Conservation (phyloP, 2,888 invertebrate genomes). For the Pandemis heparana region DNA sequence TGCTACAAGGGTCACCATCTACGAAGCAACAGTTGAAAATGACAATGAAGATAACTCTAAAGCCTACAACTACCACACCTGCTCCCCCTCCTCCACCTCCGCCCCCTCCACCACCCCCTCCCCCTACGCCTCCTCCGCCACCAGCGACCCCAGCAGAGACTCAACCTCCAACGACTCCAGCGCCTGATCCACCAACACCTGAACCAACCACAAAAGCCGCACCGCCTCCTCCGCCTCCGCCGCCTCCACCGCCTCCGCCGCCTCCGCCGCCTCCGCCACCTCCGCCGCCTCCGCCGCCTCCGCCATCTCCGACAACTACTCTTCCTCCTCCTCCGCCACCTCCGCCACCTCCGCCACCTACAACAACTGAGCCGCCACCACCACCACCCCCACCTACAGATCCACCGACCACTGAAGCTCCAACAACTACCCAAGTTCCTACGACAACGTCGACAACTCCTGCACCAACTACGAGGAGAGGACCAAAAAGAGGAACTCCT, state of each 20-base stretch:
- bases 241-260: background rate
- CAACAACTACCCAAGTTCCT: background rate
- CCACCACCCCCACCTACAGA: background rate
- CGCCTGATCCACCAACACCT: background rate
- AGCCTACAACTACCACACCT: background rate
- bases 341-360: background rate
- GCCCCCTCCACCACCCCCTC: background rate
- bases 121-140: background rate
- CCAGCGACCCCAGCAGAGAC: background rate
- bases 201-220: background rate
- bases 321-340: background rate
- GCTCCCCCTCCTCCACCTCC: background rate
- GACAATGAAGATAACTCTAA: background rate
- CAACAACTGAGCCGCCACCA: background rate
- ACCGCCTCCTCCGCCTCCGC: background rate
- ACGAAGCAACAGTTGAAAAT: conserved; percentile 3
- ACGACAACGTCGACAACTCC: background rate
- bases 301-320: background rate
- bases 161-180: background rate
- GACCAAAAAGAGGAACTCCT: background rate
- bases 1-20: conserved; percentile 2
- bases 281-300: background rate
- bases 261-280: background rate
- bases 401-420: background rate
- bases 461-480: background rate